phyloP scores from a whole-genome alignment of 2,797 vertebrate species.

The Gymnocypris eckloni region DNA sequence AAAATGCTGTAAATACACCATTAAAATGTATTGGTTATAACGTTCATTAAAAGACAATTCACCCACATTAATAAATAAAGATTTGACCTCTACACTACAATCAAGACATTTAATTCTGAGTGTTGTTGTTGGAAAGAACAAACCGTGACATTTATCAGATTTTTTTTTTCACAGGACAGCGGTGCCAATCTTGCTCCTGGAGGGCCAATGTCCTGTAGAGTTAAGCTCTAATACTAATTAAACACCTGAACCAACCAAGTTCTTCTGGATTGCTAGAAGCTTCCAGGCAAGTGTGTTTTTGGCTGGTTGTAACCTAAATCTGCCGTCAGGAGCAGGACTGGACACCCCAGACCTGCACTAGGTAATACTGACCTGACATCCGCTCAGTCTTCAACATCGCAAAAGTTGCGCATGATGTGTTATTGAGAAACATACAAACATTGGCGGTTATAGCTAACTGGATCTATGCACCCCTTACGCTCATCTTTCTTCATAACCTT shows the following conservation, averaged over 20 bases:
- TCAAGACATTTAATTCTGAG: neutral
- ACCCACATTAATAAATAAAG: conserved; percentile 56
- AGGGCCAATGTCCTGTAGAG: neutral
- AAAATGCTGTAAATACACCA: conserved; percentile 58
- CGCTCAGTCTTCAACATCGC: neutral
- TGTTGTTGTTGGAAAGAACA: neutral
- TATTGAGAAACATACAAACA: neutral
- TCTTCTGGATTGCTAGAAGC: neutral
- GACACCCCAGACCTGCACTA: neutral
- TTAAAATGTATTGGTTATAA: conserved; percentile 11
- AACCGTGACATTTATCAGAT: neutral
- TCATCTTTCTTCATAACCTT: neutral
- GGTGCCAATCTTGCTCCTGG: neutral
- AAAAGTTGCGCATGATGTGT: neutral
- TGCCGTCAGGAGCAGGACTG: neutral
- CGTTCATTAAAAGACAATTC: conserved; percentile 37
- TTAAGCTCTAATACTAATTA: neutral
- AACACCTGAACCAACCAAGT: neutral
- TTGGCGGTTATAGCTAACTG: neutral
- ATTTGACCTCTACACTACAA: conserved; percentile 35
- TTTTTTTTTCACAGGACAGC: neutral
- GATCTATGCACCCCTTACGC: neutral
- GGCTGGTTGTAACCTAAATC: neutral
- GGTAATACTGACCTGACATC: neutral
- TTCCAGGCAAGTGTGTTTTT: neutral